Base-by-base conservation (phyloP, 2,797 vertebrate species). In the Erithacus rubecula region DNA sequence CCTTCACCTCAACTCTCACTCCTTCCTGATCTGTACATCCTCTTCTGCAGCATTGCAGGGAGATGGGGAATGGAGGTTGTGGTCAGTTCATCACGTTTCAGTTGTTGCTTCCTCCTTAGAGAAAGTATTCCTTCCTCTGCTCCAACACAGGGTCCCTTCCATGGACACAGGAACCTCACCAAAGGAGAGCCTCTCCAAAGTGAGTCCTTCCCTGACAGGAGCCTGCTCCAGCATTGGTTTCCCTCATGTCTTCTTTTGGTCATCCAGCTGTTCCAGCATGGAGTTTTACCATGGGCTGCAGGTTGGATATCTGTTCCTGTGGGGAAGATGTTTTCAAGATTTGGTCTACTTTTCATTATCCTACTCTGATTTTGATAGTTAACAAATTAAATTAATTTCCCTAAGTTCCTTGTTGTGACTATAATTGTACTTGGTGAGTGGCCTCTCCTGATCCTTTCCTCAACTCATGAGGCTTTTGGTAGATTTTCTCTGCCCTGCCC, bases 151-250 rank as follows among this genome's bases (percentile, higher is more conserved):
- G 9, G 18, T 56, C 17, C 21, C 36, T 78, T 7, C 15, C 12
- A 41, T 0, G 0, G 34, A 53, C 3, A 17, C 18, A 74, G 26
- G n/a, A 46, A 26, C 7, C 4, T 34, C 30, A 60, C 21, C 30
- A 60, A 21, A 62, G 17, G n/a, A n/a, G n/a, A n/a, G n/a, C n/a
- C n/a, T 34, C 30, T 67, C 21, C 30, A 60, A 21, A 62, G 17
- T 18, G 12, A 68, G 21, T 74, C 39, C 34, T 74, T 74, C 30
- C 15, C 12, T 41, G 32, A 18, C 44, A 83, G 34, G 37, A 64
- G 18, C 44, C 18, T 46, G 21, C 11, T 49, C 27, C 58, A 64
- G 15, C 12, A 11, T 30, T 17, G 21, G 24, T 9, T 64, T 52
- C 26, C 10, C 7, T 58, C 3, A 29, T 23, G 12, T 10, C n/a